phyloP scores from a whole-genome alignment of 2,888 invertebrate species.

The Eupithecia subfuscata region DNA sequence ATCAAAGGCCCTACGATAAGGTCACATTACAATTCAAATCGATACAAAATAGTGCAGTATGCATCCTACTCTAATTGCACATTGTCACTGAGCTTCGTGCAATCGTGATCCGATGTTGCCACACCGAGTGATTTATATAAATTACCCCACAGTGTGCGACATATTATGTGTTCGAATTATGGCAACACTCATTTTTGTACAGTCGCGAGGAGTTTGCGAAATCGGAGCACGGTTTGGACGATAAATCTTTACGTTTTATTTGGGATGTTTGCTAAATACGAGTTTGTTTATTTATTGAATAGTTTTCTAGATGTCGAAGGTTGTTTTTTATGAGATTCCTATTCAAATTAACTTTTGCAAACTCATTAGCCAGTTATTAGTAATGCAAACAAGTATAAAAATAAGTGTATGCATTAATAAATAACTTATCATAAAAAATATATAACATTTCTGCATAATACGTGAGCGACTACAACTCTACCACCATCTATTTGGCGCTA shows the following conservation, averaged over 20 bases:
- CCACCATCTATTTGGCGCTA: no score
- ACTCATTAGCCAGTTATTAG: background rate
- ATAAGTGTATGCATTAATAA: background rate
- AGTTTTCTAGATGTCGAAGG: background rate
- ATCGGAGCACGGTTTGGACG: constrained; percentile 22
- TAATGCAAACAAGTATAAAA: background rate
- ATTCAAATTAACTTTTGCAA: background rate
- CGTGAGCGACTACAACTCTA: background rate
- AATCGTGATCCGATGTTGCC: constrained; percentile 67
- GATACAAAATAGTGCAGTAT: constrained; percentile 27
- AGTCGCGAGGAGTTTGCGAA: constrained; percentile 26
- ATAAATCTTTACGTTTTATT: constrained; percentile 20
- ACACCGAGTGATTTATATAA: constrained; percentile 69
- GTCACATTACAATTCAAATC: constrained; percentile 27
- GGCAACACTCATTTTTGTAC: constrained; percentile 52
- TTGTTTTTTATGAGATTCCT: background rate
- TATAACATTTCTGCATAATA: background rate
- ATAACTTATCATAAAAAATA: background rate
- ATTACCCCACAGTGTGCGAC: constrained; percentile 64
- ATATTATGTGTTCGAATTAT: constrained; percentile 67
- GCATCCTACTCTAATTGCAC: constrained; percentile 63
- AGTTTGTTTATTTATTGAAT: background rate
- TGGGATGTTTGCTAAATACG: background rate
- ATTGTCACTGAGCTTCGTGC: constrained; percentile 70
- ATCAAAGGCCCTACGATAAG: background rate